Percentiles rank a stretch among this genome's conserved stretches.
These are phyloP conservation scores for Ramphastos sulfuratus DNA, from an alignment of 2,113 vertebrate species.

Conservation along the genomic window DNA sequence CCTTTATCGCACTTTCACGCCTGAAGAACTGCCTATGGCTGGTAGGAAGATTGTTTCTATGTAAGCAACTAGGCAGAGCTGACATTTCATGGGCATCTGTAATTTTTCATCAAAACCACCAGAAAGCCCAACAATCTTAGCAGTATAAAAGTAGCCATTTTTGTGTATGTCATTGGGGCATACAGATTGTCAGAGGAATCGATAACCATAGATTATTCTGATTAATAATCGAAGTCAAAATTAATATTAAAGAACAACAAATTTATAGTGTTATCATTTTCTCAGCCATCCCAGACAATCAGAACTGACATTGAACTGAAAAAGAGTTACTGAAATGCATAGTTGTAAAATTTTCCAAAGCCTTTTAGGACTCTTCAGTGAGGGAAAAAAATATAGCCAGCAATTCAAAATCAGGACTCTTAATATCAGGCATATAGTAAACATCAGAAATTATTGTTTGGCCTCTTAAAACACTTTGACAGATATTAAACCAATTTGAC, in stretches of 20 bases:
- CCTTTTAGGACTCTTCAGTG: not conserved
- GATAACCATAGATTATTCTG: not conserved
- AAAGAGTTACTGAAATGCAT: rapidly evolving
- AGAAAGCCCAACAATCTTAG: not conserved
- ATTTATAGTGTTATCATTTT: not conserved
- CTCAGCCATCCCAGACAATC: not conserved
- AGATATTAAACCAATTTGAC: not conserved
- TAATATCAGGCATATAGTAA: not conserved
- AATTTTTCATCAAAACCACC: slow-evolving; percentile 25
- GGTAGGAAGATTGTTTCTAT: slow-evolving; percentile 31
- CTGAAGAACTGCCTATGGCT: slow-evolving; percentile 34
- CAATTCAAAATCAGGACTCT: not conserved
- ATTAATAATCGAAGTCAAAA: not conserved
- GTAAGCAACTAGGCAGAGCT: slow-evolving; percentile 6
- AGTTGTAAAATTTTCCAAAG: not conserved
- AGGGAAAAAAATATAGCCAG: not conserved
- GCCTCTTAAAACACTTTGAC: not conserved
- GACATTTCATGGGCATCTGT: slow-evolving; percentile 16
- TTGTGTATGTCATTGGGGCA: not conserved
- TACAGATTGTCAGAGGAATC: not conserved
- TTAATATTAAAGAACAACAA: not conserved
- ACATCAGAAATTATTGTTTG: not conserved
- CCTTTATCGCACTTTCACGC: slow-evolving; percentile 50
- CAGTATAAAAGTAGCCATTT: not conserved
- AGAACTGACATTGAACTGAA: not conserved